phyloP scores from a whole-genome alignment of 2,113 vertebrate species.

The Carassius auratus region DNA sequence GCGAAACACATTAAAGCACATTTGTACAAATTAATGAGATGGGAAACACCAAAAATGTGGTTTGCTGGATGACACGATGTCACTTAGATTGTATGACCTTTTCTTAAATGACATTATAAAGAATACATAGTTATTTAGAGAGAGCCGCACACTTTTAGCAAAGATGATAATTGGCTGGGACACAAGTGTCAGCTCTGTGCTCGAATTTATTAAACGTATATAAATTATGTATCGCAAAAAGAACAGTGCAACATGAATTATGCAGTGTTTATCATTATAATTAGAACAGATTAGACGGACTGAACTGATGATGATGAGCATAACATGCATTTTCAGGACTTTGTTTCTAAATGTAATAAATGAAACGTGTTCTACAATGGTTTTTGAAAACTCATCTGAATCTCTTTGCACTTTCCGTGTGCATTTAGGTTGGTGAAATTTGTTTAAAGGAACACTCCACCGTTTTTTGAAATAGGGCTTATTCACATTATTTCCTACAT shows the following conservation, averaged over 20 bases:
- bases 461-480: no score
- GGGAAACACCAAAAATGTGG: not conserved
- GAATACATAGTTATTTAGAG: not conserved
- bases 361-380: not conserved
- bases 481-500: no score
- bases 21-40: not conserved
- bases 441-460: no score
- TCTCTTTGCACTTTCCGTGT: not conserved
- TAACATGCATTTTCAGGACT: constrained; percentile 2
- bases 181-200: not conserved
- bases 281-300: constrained; percentile 34
- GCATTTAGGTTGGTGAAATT: not conserved
- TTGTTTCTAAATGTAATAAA: constrained; percentile 9
- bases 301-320: constrained; percentile 27
- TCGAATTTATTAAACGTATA: constrained; percentile 35
- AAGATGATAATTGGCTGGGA: constrained; percentile 31
- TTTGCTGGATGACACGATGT: not conserved
- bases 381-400: not conserved
- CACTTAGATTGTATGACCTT: constrained; percentile 32
- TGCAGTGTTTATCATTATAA: constrained; percentile 36
- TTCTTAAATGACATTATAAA: constrained; percentile 29
- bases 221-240: constrained; percentile 42
- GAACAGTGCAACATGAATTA: constrained; percentile 51
- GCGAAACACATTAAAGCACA: not conserved
- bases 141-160: constrained; percentile 23